Percentiles rank a stretch among this genome's conserved stretches.
phyloP scores from a whole-genome alignment of 1,140 invertebrate species.

The Panonychus citri region DNA sequence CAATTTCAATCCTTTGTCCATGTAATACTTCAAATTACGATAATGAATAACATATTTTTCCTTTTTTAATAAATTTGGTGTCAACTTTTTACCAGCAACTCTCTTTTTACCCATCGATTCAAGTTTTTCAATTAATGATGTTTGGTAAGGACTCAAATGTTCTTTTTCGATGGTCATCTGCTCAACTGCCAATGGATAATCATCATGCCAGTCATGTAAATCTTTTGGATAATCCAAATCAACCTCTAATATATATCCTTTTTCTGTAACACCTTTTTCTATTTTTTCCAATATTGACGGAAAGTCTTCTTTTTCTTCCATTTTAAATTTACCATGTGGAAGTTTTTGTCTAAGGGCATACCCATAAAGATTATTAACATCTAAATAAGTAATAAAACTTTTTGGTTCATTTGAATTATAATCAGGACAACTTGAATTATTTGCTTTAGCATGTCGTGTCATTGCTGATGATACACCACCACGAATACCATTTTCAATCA shows the following conservation, averaged over 20 bases:
- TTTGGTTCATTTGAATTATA: conserved; percentile 5
- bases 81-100: conserved; percentile 1
- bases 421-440: conserved; percentile 12
- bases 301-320: conserved; percentile 3
- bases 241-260: conserved; percentile 15
- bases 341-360: conserved; percentile 2
- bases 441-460: not conserved
- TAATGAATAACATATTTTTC: conserved; percentile 28
- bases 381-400: conserved; percentile 15
- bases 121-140: conserved; percentile 10
- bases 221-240: conserved; percentile 16
- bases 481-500: conserved; percentile 16
- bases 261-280: too few relatives aligned
- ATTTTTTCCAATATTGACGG: not conserved
- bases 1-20: conserved; percentile 24
- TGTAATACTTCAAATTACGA: conserved; percentile 26
- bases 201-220: conserved; percentile 19
- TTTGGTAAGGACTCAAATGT: conserved; percentile 7
- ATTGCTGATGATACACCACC: not conserved
- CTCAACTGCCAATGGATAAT: conserved; percentile 23
- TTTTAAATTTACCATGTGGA: conserved; percentile 7
- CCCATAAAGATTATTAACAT: conserved; percentile 16
- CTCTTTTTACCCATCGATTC: not conserved
- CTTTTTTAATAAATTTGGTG: conserved; percentile 6
- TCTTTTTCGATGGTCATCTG: not conserved